phyloP scores from a whole-genome alignment of 2,113 vertebrate species.

The Vidua chalybeata region DNA sequence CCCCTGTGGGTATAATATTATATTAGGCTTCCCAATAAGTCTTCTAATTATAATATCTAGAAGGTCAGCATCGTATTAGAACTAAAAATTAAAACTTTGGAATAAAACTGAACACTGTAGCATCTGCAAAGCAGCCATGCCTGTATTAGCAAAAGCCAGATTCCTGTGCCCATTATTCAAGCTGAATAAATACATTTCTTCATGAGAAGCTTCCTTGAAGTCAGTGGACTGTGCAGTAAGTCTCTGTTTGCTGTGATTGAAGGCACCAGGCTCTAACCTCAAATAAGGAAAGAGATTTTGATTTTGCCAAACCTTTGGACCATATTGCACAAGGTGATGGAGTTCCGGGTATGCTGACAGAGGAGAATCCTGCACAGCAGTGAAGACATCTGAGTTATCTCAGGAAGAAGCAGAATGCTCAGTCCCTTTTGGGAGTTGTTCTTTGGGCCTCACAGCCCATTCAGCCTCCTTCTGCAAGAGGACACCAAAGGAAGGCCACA shows the following conservation, averaged over 20 bases:
- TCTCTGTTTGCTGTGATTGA: background rate
- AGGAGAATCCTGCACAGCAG: background rate
- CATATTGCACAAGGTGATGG: background rate
- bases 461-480: background rate
- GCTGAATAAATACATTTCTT: slow-evolving; percentile 65
- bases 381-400: background rate
- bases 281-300: slow-evolving; percentile 47
- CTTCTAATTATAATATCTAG: slow-evolving; percentile 82
- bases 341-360: background rate
- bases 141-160: background rate
- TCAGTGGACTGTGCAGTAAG: slow-evolving; percentile 38
- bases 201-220: slow-evolving; percentile 56
- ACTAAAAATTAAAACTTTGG: slow-evolving; percentile 74
- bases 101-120: background rate
- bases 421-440: background rate
- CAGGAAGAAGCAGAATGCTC: background rate
- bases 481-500: background rate
- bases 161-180: slow-evolving; percentile 7
- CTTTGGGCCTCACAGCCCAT: background rate
- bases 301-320: slow-evolving; percentile 42
- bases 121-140: background rate
- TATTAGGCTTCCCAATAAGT: slow-evolving; percentile 77
- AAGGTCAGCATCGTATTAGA: slow-evolving; percentile 84
- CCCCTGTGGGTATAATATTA: slow-evolving; percentile 77
- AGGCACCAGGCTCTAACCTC: slow-evolving; percentile 25